Conservation (phyloP, 30 jellyfish, hydroid and myxozoan species). For the Aurelia coerulea region DNA sequence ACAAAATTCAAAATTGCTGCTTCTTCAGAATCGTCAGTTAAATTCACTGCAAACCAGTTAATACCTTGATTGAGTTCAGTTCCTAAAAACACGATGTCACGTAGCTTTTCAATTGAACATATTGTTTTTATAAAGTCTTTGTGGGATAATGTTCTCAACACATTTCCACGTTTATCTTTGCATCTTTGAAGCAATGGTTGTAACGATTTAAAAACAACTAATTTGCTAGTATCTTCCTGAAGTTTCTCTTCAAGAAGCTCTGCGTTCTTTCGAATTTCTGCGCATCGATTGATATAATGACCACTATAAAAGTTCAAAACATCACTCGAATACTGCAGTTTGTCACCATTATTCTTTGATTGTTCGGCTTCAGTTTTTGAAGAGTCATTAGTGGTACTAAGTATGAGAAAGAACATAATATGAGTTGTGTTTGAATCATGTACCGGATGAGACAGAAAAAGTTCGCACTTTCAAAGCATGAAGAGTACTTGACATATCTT, state of each 20-base stretch:
- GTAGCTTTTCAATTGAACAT: background rate
- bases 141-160: slow-evolving; percentile 2
- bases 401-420: too few species aligned
- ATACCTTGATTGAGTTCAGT: background rate
- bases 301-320: slow-evolving; percentile 34
- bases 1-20: background rate
- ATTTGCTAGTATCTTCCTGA: slow-evolving; percentile 26
- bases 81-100: slow-evolving; percentile 23
- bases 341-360: background rate
- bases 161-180: background rate
- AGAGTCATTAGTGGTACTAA: background rate
- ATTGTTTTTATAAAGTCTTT: background rate
- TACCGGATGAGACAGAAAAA: too few species aligned
- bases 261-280: slow-evolving; percentile 26
- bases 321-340: background rate
- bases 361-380: background rate
- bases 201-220: slow-evolving; percentile 28
- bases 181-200: slow-evolving; percentile 22
- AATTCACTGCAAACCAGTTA: slow-evolving; percentile 70
- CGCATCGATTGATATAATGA: slow-evolving; percentile 35
- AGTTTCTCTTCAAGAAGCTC: slow-evolving; percentile 18
- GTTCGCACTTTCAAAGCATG: too few species aligned
- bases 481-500: too few species aligned
- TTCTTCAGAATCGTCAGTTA: slow-evolving; percentile 4
- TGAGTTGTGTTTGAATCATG: too few species aligned